Conservation (phyloP, 1,140 invertebrate genomes). For the Neomicropteryx cornuta region DNA sequence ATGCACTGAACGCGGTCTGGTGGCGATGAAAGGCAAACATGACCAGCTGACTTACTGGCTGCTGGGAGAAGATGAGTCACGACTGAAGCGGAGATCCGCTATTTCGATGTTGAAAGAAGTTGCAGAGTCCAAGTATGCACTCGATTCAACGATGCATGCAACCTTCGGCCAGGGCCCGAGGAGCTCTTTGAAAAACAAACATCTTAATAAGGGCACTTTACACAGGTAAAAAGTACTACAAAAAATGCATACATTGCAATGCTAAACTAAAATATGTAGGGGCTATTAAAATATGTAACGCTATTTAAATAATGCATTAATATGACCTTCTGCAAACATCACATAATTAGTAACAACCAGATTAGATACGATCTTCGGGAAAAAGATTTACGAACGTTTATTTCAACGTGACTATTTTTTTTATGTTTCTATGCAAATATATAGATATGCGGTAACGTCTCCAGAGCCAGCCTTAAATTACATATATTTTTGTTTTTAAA, state of each 20-base stretch:
- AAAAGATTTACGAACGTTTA: neutral
- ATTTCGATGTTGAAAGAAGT: conserved; percentile 40
- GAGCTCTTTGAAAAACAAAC: conserved; percentile 52
- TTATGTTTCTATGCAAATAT: too few relatives aligned
- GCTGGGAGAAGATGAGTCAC: conserved; percentile 63
- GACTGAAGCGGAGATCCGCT: conserved; percentile 36
- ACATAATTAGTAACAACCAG: neutral
- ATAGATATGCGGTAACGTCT: too few relatives aligned
- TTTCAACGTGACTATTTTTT: neutral
- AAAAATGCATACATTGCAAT: neutral
- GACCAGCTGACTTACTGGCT: conserved; percentile 82
- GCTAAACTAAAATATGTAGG: neutral
- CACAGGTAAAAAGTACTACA: conserved; percentile 21
- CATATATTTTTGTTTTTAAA: too few relatives aligned
- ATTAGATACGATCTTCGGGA: neutral
- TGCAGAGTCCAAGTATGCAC: conserved; percentile 21
- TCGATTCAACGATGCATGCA: conserved; percentile 23
- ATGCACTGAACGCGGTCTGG: conserved; percentile 63
- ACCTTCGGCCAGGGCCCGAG: conserved; percentile 36
- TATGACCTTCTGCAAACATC: neutral
- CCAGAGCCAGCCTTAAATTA: too few relatives aligned
- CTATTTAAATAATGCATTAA: neutral
- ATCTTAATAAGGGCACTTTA: conserved; percentile 29
- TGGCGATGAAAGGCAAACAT: conserved; percentile 80
- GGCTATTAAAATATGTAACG: neutral